Conservation (phyloP, 2,797 vertebrate genomes). For the Falco columbarius region DNA sequence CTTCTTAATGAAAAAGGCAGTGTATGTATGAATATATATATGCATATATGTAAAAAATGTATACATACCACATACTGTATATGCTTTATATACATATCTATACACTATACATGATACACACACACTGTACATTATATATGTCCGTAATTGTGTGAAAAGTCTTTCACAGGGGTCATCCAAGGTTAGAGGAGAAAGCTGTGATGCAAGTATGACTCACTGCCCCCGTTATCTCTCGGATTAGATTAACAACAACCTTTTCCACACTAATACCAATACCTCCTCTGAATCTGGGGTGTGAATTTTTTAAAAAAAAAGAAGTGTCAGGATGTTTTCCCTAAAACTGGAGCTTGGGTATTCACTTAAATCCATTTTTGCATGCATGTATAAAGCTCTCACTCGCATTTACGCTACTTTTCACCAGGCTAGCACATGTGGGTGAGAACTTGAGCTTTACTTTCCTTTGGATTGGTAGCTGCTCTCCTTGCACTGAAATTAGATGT, state of each 20-base stretch:
- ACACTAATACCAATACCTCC: background rate
- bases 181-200: background rate
- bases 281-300: background rate
- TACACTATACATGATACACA: background rate
- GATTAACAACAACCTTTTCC: background rate
- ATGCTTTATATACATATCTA: background rate
- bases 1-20: background rate
- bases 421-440: background rate
- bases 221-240: background rate
- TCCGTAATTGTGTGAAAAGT: background rate
- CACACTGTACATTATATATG: background rate
- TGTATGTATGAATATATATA: background rate
- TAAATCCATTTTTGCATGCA: background rate
- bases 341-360: background rate
- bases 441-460: background rate
- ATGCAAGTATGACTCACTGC: background rate
- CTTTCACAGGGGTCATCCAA: background rate
- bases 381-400: background rate
- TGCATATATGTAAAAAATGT: background rate
- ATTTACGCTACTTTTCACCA: background rate
- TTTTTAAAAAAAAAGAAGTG: background rate
- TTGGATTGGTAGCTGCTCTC: background rate
- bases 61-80: background rate
- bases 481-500: background rate
- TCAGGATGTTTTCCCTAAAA: background rate